These are phyloP conservation scores for Coluber constrictor DNA, from an alignment of 2,797 vertebrate genomes.

Conservation along the genomic window DNA sequence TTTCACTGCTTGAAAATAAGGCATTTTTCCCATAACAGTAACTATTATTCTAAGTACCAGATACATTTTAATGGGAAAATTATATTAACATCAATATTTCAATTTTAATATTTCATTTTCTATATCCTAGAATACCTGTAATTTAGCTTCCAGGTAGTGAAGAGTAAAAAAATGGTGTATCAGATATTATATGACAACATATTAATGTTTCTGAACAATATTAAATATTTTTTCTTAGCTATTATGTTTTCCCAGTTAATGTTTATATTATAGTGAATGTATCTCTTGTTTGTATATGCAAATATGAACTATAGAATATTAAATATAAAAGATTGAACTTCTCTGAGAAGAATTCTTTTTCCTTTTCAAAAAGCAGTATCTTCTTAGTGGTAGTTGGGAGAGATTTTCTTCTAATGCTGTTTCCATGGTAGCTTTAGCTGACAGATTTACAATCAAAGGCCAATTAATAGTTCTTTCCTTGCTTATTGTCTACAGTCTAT, in stretches of 20 bases:
- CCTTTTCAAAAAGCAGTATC: slow-evolving; percentile 3
- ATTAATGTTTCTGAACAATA: not conserved
- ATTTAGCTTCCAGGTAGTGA: not conserved
- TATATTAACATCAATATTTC: not conserved
- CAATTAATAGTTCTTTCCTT: slow-evolving; percentile 49
- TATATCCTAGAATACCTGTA: not conserved
- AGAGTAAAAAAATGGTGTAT: not conserved
- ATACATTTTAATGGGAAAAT: not conserved
- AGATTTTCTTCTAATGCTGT: slow-evolving; percentile 30
- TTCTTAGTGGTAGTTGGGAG: slow-evolving; percentile 24
- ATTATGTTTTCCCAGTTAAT: not conserved
- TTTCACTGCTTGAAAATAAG: slow-evolving; percentile 9
- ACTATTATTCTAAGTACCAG: not conserved
- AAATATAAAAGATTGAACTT: slow-evolving; percentile 21
- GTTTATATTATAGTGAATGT: slow-evolving; percentile 14
- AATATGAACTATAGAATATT: slow-evolving; percentile 33
- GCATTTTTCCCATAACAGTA: not conserved
- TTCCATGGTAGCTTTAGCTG: slow-evolving; percentile 39
- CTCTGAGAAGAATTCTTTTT: slow-evolving; percentile 32
- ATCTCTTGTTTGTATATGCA: slow-evolving; percentile 3
- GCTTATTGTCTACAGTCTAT: slow-evolving; percentile 80
- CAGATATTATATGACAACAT: not conserved
- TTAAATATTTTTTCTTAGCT: slow-evolving; percentile 10
- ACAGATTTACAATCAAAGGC: slow-evolving; percentile 42
- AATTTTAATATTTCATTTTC: not conserved